Conservation (phyloP, 2,113 vertebrate genomes). For the Salminus brasiliensis region DNA sequence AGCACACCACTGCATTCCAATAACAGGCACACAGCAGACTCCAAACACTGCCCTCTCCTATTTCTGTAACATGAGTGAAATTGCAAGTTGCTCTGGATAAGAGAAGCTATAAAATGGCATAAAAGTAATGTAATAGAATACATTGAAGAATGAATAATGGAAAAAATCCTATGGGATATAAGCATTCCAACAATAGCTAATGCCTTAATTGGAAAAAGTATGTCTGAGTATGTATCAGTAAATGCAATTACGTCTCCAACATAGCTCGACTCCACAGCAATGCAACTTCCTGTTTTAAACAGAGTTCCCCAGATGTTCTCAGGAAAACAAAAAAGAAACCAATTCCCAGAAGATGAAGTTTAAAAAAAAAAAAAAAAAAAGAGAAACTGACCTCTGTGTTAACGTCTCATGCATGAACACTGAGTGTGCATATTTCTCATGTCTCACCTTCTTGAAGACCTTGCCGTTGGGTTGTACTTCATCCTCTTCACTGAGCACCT, state of each 20-base stretch:
- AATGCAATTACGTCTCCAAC: not conserved
- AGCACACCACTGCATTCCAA: too few relatives aligned
- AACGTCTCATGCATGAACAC: not conserved
- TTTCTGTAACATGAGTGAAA: too few relatives aligned
- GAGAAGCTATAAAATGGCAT: too few relatives aligned
- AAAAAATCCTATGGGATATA: too few relatives aligned
- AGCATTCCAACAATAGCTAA: too few relatives aligned
- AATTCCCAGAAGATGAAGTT: not conserved
- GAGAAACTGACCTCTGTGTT: not conserved
- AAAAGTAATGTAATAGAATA: too few relatives aligned
- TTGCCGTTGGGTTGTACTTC: slow-evolving; percentile 95
- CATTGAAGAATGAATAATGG: too few relatives aligned
- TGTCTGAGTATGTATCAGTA: too few relatives aligned
- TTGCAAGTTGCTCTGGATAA: too few relatives aligned
- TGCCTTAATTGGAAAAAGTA: too few relatives aligned
- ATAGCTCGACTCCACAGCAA: not conserved
- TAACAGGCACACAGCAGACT: too few relatives aligned
- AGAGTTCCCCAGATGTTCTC: not conserved
- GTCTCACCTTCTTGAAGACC: slow-evolving; percentile 94
- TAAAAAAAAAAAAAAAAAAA: not conserved
- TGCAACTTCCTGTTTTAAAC: slow-evolving; percentile 29
- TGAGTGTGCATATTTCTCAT: not conserved
- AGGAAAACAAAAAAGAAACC: not conserved
- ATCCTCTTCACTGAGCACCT: slow-evolving; percentile 94
- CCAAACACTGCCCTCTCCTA: too few relatives aligned